A percentile compares a stretch with the other conserved stretches of the same genome.
Conservation (phyloP, 2,888 invertebrate species). For the Lottia gigantea region DNA sequence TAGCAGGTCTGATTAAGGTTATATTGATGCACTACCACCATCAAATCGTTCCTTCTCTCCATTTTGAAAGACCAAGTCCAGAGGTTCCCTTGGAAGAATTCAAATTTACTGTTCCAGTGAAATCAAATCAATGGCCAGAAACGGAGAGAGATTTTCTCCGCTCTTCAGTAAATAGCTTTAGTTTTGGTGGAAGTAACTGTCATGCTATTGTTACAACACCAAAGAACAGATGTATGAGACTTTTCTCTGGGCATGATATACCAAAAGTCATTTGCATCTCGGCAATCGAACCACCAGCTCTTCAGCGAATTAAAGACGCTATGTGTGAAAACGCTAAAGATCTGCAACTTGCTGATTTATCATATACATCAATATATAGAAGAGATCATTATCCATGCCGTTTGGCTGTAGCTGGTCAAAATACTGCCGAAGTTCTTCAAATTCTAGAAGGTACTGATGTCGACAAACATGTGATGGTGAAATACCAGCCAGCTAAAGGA, state of each 20-base stretch:
- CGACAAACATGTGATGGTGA: neutral
- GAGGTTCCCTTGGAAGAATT: constrained; percentile 32
- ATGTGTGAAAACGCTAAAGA: constrained; percentile 5
- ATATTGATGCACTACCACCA: constrained; percentile 44
- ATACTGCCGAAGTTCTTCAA: constrained; percentile 20
- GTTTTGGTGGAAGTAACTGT: constrained; percentile 47
- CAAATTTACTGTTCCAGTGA: constrained; percentile 27
- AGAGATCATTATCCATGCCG: constrained; percentile 36
- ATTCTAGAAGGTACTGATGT: neutral
- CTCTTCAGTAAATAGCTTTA: constrained; percentile 42
- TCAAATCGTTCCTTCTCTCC: constrained; percentile 41
- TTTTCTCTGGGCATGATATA: neutral
- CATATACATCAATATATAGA: constrained; percentile 36
- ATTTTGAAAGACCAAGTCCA: constrained; percentile 33
- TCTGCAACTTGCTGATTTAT: constrained; percentile 13
- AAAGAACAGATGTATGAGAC: neutral
- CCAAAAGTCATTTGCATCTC: constrained; percentile 28
- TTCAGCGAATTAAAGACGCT: constrained; percentile 18
- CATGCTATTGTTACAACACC: constrained; percentile 36
- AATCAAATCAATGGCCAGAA: constrained; percentile 23
- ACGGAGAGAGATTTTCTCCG: constrained; percentile 20
- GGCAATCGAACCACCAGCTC: constrained; percentile 11
- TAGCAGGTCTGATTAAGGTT: constrained; percentile 46
- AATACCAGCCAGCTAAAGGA: neutral
- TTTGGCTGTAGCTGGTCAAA: constrained; percentile 24